These are phyloP conservation scores for Murina feae DNA, from an alignment of 2,113 vertebrate genomes.

Conservation along the genomic window DNA sequence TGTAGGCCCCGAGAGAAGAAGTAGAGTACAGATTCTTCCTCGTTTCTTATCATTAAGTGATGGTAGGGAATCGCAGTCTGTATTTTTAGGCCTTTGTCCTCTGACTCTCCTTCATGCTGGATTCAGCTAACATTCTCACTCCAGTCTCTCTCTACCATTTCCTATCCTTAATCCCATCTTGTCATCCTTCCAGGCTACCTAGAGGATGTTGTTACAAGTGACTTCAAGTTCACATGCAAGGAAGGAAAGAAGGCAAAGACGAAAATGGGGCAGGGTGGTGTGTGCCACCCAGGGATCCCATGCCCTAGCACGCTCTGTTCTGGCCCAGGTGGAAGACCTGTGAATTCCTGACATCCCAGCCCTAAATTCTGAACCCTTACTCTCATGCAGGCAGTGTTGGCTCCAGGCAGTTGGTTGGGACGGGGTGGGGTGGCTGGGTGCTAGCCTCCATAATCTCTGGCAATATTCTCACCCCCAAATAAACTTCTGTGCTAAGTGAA, in stretches of 20 bases:
- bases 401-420: neutral
- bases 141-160: constrained; percentile 4
- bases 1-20: neutral
- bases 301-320: neutral
- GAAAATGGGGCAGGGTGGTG: neutral
- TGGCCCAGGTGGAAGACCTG: neutral
- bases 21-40: neutral
- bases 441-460: neutral
- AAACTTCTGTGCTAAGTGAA: neutral
- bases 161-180: constrained; percentile 33
- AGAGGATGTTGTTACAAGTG: constrained; percentile 42
- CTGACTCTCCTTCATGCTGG: constrained; percentile 33
- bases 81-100: constrained; percentile 63
- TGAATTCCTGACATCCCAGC: neutral
- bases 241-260: constrained; percentile 14
- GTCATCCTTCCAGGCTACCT: constrained; percentile 46
- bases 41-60: neutral
- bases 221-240: neutral
- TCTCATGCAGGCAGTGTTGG: neutral
- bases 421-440: no score
- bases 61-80: neutral
- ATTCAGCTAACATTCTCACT: constrained; percentile 17
- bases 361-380: neutral
- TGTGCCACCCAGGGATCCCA: neutral
- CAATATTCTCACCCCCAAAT: neutral